Evolutionary conservation across 2,888 invertebrate genomes (phyloP).

Genomic region (Helleia helle): DNA sequence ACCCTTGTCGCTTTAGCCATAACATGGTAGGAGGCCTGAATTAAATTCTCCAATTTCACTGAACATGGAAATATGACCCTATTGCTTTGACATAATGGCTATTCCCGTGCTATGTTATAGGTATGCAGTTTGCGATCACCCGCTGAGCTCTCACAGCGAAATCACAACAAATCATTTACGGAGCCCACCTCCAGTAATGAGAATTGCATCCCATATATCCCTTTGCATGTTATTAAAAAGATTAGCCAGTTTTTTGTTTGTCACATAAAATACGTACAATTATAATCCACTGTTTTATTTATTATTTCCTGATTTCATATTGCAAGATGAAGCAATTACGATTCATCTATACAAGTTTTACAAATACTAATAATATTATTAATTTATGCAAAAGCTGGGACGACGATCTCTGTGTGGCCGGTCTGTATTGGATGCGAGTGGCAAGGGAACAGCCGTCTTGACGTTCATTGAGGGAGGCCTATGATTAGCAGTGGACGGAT

Average conservation of each 20-base stretch:
- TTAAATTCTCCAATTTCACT: constrained; percentile 42
- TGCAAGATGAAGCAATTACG: no score
- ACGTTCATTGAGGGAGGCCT: no score
- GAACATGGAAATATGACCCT: constrained; percentile 33
- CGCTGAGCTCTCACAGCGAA: constrained; percentile 64
- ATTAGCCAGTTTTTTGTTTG: constrained; percentile 13
- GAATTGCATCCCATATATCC: constrained; percentile 46
- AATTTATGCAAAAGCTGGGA: no score
- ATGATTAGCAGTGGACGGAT: no score
- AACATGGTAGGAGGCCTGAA: constrained; percentile 68
- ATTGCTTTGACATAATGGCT: constrained; percentile 31
- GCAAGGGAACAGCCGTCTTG: no score
- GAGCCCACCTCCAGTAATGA: constrained; percentile 67
- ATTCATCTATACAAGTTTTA: no score
- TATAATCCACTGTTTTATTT: no score
- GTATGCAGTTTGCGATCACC: constrained; percentile 63
- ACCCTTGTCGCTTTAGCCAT: constrained; percentile 65
- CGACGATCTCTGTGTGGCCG: no score
- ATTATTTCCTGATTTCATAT: no score
- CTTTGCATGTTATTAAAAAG: constrained; percentile 30
- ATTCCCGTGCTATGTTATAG: constrained; percentile 29
- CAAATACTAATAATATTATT: no score
- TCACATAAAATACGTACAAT: no score
- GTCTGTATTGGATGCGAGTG: no score
- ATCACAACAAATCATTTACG: constrained; percentile 71